Conservation (phyloP, 2,888 invertebrate genomes). For the Cremastinae sp. region DNA sequence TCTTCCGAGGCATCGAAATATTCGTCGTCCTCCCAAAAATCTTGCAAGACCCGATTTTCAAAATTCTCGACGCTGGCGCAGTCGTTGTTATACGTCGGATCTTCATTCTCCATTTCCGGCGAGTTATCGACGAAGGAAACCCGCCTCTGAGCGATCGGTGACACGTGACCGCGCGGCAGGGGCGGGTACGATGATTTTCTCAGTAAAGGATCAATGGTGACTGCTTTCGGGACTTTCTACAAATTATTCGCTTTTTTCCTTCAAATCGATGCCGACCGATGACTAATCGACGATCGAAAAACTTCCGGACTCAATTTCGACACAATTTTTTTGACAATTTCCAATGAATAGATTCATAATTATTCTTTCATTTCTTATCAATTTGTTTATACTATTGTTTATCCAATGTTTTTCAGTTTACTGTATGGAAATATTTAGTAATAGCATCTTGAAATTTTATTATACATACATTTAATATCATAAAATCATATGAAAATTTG, state of each 20-base stretch:
- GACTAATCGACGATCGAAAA: too few relatives aligned
- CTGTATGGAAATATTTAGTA: too few relatives aligned
- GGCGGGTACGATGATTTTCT: constrained; percentile 67
- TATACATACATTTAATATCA: too few relatives aligned
- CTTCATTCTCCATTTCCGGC: constrained; percentile 65
- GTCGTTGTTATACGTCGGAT: constrained; percentile 50
- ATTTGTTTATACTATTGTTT: too few relatives aligned
- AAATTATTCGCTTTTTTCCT: background rate
- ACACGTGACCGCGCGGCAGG: constrained; percentile 63
- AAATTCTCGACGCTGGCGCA: constrained; percentile 41
- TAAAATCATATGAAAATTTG: too few relatives aligned
- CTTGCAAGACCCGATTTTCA: constrained; percentile 20
- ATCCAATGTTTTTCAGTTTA: too few relatives aligned
- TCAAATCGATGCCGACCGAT: too few relatives aligned
- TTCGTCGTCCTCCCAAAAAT: constrained; percentile 34
- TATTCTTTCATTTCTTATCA: too few relatives aligned
- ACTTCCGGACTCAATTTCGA: too few relatives aligned
- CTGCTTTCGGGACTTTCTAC: background rate
- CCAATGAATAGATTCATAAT: too few relatives aligned
- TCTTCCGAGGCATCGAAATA: constrained; percentile 55
- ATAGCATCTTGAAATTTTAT: too few relatives aligned
- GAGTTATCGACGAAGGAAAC: constrained; percentile 66
- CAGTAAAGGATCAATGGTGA: constrained; percentile 59
- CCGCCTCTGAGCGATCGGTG: constrained; percentile 64
- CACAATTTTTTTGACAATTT: too few relatives aligned